These are phyloP conservation scores for Conger conger DNA, from an alignment of 2,113 vertebrate genomes.

Conservation along the genomic window DNA sequence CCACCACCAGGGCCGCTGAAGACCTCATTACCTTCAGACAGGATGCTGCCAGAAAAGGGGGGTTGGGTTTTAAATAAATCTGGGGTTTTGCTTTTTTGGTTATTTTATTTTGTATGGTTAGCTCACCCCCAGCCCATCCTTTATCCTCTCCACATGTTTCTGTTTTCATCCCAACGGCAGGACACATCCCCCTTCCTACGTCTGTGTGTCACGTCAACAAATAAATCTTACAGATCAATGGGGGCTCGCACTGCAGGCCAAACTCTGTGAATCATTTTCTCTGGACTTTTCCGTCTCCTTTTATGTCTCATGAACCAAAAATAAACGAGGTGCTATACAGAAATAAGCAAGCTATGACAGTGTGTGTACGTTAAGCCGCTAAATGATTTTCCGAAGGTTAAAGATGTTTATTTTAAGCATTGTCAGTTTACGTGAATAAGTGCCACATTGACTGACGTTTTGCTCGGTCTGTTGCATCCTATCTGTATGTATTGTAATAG, in stretches of 20 bases:
- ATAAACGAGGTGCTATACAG: not conserved
- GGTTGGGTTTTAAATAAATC: slow-evolving; percentile 55
- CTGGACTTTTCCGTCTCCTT: not conserved
- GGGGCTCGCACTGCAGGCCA: not conserved
- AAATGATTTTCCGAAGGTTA: not conserved
- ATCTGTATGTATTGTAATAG: not conserved
- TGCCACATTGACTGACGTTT: not conserved
- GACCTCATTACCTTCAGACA: slow-evolving; percentile 64
- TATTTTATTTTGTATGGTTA: slow-evolving; percentile 62
- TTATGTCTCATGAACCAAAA: not conserved
- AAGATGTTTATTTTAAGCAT: not conserved
- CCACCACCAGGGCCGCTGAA: slow-evolving; percentile 61
- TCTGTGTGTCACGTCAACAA: not conserved
- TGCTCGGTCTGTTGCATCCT: not conserved
- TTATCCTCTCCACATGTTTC: slow-evolving; percentile 17
- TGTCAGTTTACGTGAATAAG: not conserved
- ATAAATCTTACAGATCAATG: slow-evolving; percentile 1
- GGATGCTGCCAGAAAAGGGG: slow-evolving; percentile 56
- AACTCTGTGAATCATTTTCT: not conserved
- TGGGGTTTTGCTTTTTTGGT: slow-evolving; percentile 66
- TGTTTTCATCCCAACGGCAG: not conserved
- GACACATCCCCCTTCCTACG: not conserved
- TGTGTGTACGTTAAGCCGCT: not conserved
- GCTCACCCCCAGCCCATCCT: not conserved
- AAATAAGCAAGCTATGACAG: not conserved